Base-by-base conservation (phyloP, 2,113 vertebrate species). In the Stercorarius parasiticus region DNA sequence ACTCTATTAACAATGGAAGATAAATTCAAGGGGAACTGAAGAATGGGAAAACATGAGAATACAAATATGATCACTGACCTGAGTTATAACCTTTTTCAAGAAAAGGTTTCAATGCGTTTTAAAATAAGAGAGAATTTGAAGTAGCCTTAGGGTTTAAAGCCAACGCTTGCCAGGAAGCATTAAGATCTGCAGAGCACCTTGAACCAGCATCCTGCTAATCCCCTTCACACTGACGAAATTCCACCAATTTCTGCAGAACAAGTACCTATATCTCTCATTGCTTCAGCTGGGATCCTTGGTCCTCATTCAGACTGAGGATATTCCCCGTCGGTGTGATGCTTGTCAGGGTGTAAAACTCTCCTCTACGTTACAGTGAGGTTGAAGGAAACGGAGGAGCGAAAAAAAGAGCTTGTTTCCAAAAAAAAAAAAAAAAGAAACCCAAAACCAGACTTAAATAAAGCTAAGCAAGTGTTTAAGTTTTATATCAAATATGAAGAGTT, bases 111-210 rank as follows among this genome's bases (percentile, higher is more conserved):
- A 40, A 18, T 9, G 82, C 62, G 25, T 90, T 90, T 88, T 78
- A 64, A 81, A 96, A 27, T 22, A 34, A 90, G 52, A 83, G 47
- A 43, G 80, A 71, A 84, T 83, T 40, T 88, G 88, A 96, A 86
- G 82, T 5, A 86, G 84, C 94, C 92, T 78, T 29, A 36, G 82
- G 95, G 64, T 93, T 81, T 74, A 45, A 94, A 82, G 42, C 17
- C 52, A 71, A 16, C 2, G 10, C 82, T 93, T 97, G 94, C 82
- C 85, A 93, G 82, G 79, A 66, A 93, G 20, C 1, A 4, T 95
- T 90, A 96, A 73, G 26, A 80, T 94, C 95, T 84, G 3, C 67
- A 90, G 64, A 92, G 55, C 82, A 92, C 87, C 93, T 92, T 93
- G 82, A 88, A 66, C 16, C 69, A 86, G 19, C 45, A 11, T 32